Evolutionary conservation across 2,797 vertebrate genomes (phyloP).

Genomic region (Hippoglossus hippoglossus): DNA sequence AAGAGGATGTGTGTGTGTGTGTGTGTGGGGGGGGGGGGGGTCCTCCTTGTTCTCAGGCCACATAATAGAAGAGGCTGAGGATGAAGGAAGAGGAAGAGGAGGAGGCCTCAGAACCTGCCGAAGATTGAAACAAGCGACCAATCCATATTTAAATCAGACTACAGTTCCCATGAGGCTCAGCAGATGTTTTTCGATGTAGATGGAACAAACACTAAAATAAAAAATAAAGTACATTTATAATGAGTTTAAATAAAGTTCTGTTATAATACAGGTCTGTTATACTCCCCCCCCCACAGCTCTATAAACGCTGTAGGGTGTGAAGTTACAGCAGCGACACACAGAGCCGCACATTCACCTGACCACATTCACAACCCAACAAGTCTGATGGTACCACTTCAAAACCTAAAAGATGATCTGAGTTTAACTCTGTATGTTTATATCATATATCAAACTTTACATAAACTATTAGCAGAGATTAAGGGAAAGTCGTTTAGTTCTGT

Average conservation of each 20-base stretch:
- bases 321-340: slow-evolving; percentile 52
- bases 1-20: not conserved
- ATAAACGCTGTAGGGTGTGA: slow-evolving; percentile 29
- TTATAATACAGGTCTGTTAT: too few relatives aligned
- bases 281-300: too few relatives aligned
- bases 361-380: slow-evolving; percentile 8
- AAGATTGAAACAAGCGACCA: not conserved
- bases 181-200: too few relatives aligned
- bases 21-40: not conserved
- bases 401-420: too few relatives aligned
- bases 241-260: too few relatives aligned
- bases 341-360: slow-evolving; percentile 26
- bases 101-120: slow-evolving; percentile 22
- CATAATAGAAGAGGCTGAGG: slow-evolving; percentile 33
- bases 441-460: too few relatives aligned
- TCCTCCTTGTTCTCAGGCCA: slow-evolving; percentile 11
- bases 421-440: not conserved
- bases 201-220: too few relatives aligned
- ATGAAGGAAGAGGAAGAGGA: slow-evolving; percentile 17
- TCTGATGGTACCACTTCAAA: slow-evolving; percentile 14
- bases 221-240: too few relatives aligned
- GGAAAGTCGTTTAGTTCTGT: too few relatives aligned
- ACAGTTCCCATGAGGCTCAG: not conserved
- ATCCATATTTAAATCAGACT: not conserved
- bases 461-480: not conserved